Percentiles rank a stretch among this genome's conserved stretches.
phyloP scores from a whole-genome alignment of 2,888 invertebrate species.

The Chrysolina haemoptera region DNA sequence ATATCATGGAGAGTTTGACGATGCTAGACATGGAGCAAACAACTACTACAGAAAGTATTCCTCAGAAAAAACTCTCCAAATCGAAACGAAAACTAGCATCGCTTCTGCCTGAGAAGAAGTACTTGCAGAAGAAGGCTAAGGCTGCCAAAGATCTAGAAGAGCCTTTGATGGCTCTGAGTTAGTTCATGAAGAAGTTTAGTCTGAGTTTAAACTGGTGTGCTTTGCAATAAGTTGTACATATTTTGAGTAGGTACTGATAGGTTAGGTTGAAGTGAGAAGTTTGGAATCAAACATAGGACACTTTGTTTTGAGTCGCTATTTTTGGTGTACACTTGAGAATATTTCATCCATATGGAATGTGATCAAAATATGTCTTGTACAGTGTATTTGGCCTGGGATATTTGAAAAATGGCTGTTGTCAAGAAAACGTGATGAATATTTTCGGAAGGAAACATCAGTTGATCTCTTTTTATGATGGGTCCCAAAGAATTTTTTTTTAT shows the following conservation, averaged over 20 bases:
- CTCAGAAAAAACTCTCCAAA: slow-evolving; percentile 73
- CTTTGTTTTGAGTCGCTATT: slow-evolving; percentile 3
- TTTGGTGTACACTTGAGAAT: not conserved
- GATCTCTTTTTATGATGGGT: too few species aligned
- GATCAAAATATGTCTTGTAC: not conserved
- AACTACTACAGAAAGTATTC: slow-evolving; percentile 50
- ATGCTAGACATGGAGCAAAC: slow-evolving; percentile 76
- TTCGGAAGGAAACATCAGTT: too few species aligned
- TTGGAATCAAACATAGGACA: not conserved
- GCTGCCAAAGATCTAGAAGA: slow-evolving; percentile 63
- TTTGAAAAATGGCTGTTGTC: not conserved
- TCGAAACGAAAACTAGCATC: slow-evolving; percentile 78
- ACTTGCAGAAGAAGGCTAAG: slow-evolving; percentile 64
- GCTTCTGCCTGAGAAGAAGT: slow-evolving; percentile 72
- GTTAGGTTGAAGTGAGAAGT: slow-evolving; percentile 6
- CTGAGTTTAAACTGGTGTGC: slow-evolving; percentile 7
- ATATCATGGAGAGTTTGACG: slow-evolving; percentile 86
- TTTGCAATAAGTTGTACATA: slow-evolving; percentile 36
- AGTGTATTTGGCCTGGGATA: not conserved
- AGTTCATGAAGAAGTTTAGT: slow-evolving; percentile 27
- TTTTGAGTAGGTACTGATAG: slow-evolving; percentile 24
- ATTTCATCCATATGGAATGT: not conserved
- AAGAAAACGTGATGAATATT: too few species aligned
- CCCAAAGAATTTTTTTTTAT: too few species aligned
- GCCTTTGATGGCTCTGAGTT: slow-evolving; percentile 79